phyloP scores from a whole-genome alignment of 2,888 invertebrate species.

The Rugalucina vietnamica region DNA sequence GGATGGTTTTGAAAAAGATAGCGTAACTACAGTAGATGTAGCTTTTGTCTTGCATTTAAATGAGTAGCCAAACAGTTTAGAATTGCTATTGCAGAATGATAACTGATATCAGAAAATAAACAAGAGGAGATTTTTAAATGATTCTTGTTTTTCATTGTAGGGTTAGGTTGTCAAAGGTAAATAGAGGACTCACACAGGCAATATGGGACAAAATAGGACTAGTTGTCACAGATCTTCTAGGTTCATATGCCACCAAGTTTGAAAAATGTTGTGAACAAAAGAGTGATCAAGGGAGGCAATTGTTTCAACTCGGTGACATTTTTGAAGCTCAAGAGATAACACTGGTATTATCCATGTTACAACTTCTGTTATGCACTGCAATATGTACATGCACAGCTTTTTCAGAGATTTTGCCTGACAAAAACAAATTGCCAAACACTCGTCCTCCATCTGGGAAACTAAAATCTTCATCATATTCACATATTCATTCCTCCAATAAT shows the following conservation, averaged over 20 bases:
- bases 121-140: too few relatives aligned
- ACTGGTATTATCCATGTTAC: constrained; percentile 56
- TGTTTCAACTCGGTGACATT: constrained; percentile 16
- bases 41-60: too few relatives aligned
- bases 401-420: constrained; percentile 53
- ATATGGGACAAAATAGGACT: constrained; percentile 70
- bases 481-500: constrained; percentile 17
- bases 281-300: background rate
- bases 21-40: too few relatives aligned
- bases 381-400: constrained; percentile 67
- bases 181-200: constrained; percentile 62
- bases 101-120: too few relatives aligned
- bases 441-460: constrained; percentile 44
- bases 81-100: too few relatives aligned
- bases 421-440: constrained; percentile 43
- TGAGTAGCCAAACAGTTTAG: too few relatives aligned
- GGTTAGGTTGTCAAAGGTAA: constrained; percentile 61
- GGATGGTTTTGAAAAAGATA: too few relatives aligned
- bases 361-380: constrained; percentile 58
- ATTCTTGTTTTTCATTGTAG: constrained; percentile 60
- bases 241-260: constrained; percentile 55
- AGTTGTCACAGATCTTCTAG: constrained; percentile 56
- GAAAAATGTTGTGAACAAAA: constrained; percentile 14
- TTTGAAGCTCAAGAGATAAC: constrained; percentile 63
- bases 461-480: constrained; percentile 49